Base-by-base conservation (phyloP, 1,140 invertebrate species). In the Lordiphosa collinella region DNA sequence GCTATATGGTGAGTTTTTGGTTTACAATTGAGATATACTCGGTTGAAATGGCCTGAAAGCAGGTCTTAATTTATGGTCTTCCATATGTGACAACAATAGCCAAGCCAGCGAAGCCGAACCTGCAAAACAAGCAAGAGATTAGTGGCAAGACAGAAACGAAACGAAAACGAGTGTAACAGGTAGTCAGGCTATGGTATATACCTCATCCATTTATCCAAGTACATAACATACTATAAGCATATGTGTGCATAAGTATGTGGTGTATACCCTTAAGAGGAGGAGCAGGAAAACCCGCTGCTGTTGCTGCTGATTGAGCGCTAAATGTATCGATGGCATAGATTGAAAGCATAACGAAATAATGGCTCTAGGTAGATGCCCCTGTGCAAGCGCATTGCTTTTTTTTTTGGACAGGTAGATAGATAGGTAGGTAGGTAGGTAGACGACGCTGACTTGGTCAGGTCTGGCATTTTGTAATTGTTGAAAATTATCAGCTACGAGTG, bases 81-180 rank as follows among this genome's bases (percentile, higher is more conserved):
- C 25, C 25, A 29, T 12, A 43, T 43, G n/a, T 43, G 40, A 22
- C 18, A 29, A 41, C 41, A 43, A 43, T 11, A 43, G 29, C 31
- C 13, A 12, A 35, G 12, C 31, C 4, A 1, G 4, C 44, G 29
- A 49, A 35, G 47, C 10, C 14, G 13, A 41, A 43, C 37, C 10
- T 32, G 29, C 12, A 68, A 55, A 68, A 37, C 57, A 60, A 43
- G 55, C 50, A 51, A 47, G 35, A 50, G 48, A 50, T 50, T 37
- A 43, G 32, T 51, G 18, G 38, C 13, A 43, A 40, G 29, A 22
- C 35, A 37, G 34, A 37, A 25, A n/a, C 11, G 34, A 37, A 25
- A n/a, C 11, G 34, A 44, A 43, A 71, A 47, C 58, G 49, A 59
- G 75, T 79, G 69, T 80, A 79, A 82, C 75, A 80, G 76, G 76